These are phyloP conservation scores for Sparus aurata DNA, from an alignment of 2,797 vertebrate genomes.

Conservation along the genomic window DNA sequence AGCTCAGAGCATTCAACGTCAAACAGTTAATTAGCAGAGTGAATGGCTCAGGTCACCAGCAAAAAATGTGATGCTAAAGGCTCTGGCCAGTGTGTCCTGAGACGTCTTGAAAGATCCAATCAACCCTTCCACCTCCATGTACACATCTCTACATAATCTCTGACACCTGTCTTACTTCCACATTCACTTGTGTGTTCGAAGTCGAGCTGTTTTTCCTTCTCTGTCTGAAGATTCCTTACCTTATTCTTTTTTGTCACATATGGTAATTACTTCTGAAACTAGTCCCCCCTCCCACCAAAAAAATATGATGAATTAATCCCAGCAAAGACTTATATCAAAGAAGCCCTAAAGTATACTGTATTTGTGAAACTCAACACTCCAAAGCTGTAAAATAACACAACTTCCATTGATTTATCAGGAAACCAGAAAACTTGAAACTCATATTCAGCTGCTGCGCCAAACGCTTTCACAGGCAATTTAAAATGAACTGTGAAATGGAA, in stretches of 20 bases:
- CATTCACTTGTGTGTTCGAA: neutral
- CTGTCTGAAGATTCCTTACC: neutral
- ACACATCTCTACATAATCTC: neutral
- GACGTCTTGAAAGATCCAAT: neutral
- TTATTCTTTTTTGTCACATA: neutral
- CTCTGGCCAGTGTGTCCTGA: neutral
- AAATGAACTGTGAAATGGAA: slow-evolving; percentile 63
- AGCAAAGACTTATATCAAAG: neutral
- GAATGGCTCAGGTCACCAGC: neutral
- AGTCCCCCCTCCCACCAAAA: neutral
- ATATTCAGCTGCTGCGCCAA: slow-evolving; percentile 39
- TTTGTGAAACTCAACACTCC: slow-evolving; percentile 9
- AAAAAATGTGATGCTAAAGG: neutral
- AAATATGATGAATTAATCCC: neutral
- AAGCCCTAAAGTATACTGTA: neutral
- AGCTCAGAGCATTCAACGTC: neutral
- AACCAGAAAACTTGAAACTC: slow-evolving; percentile 33
- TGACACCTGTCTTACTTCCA: neutral
- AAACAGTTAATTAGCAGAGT: neutral
- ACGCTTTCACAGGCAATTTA: slow-evolving; percentile 57
- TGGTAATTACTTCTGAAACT: neutral
- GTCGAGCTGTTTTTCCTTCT: neutral
- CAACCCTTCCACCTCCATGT: neutral
- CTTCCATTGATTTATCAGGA: slow-evolving; percentile 40
- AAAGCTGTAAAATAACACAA: slow-evolving; percentile 14